A percentile compares a stretch with the other conserved stretches of the same genome.
Evolutionary conservation across 2,113 vertebrate genomes (phyloP).

Genomic region (Turdus rufiventris): DNA sequence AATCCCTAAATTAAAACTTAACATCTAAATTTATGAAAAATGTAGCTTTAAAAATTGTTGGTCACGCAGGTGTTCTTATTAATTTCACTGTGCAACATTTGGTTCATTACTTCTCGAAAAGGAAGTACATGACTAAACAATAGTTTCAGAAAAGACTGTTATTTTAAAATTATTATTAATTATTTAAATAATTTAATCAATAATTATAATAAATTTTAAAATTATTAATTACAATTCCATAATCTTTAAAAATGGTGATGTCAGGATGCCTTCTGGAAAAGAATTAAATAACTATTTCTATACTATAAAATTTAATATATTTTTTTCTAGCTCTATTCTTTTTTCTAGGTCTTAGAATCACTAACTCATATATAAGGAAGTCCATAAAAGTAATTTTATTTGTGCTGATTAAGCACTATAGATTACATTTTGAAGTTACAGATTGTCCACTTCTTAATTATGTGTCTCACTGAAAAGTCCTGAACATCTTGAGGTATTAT

Average conservation of each 20-base stretch:
- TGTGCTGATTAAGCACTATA: neutral
- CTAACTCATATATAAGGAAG: neutral
- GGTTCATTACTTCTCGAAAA: neutral
- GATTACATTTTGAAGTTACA: neutral
- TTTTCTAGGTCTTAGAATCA: neutral
- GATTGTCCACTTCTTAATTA: neutral
- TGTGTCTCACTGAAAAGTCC: neutral
- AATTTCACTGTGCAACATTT: neutral
- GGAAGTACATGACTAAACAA: neutral
- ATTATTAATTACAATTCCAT: neutral
- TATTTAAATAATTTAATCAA: no score
- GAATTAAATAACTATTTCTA: neutral
- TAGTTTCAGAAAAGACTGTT: neutral
- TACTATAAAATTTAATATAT: neutral
- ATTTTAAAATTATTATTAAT: neutral
- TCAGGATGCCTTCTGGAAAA: neutral
- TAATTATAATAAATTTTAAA: neutral
- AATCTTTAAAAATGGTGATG: neutral
- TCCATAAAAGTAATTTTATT: neutral
- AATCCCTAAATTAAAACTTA: neutral
- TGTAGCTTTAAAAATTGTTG: neutral
- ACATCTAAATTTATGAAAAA: neutral
- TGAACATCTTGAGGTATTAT: neutral
- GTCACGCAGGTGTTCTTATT: neutral
- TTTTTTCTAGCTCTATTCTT: neutral